Percentiles rank a stretch among this genome's conserved stretches.
Evolutionary conservation across 1,140 invertebrate genomes (phyloP).

Genomic region (Arctopsyche grandis): DNA sequence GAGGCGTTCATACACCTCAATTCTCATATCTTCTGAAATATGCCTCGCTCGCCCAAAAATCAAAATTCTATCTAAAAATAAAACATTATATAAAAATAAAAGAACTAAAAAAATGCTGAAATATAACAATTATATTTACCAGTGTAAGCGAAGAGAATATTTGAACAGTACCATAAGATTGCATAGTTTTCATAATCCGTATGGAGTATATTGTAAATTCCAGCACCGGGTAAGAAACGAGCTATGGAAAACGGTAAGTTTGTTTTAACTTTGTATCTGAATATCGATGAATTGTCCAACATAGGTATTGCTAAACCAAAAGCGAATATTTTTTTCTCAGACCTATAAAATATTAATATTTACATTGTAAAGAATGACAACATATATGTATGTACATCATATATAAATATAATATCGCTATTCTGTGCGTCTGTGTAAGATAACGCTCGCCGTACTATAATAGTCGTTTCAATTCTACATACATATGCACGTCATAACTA

Average conservation of each 20-base stretch:
- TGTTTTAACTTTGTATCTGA: constrained; percentile 69
- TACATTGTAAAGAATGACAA: no score
- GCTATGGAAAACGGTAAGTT: constrained; percentile 71
- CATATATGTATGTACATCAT: no score
- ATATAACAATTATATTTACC: constrained; percentile 59
- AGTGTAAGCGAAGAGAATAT: constrained; percentile 69
- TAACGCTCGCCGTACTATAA: no score
- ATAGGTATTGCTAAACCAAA: constrained; percentile 66
- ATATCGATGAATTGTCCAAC: constrained; percentile 63
- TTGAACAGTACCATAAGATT: constrained; percentile 76
- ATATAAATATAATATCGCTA: no score
- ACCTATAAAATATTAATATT: constrained; percentile 61
- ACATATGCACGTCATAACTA: no score
- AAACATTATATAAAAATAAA: constrained; percentile 27
- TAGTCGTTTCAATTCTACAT: not conserved
- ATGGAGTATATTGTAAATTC: constrained; percentile 74
- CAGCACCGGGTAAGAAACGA: constrained; percentile 73
- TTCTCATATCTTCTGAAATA: constrained; percentile 67
- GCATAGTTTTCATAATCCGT: constrained; percentile 78
- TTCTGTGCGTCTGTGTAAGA: no score
- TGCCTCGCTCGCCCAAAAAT: constrained; percentile 70
- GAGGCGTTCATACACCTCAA: constrained; percentile 69
- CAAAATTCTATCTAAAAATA: constrained; percentile 71
- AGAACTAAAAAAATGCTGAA: constrained; percentile 24
- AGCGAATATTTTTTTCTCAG: constrained; percentile 60